Conservation (phyloP, 2,797 vertebrate genomes). For the Scolopax bukidnonensis region DNA sequence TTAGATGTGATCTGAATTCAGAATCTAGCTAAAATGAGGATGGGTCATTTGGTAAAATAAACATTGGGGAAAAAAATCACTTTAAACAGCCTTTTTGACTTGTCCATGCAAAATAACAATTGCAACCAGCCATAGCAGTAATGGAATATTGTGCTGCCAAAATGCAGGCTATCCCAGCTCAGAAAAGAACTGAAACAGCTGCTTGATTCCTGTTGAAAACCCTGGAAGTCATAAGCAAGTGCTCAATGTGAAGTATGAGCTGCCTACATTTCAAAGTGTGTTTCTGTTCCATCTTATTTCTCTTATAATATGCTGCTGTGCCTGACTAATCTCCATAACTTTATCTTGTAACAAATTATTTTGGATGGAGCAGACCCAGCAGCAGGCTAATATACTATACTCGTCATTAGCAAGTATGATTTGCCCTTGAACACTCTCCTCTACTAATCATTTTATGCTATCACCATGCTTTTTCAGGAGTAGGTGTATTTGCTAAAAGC, state of each 20-base stretch:
- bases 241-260: neutral
- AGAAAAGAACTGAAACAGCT: neutral
- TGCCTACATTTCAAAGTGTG: neutral
- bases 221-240: neutral
- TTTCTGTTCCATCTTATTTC: neutral
- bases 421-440: constrained; percentile 49
- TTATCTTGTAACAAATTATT: neutral
- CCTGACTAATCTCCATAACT: neutral
- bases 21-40: neutral
- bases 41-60: neutral
- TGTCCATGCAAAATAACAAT: neutral
- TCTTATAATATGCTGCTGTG: neutral
- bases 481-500: constrained; percentile 26
- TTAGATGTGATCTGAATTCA: neutral
- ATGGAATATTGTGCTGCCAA: neutral
- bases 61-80: neutral
- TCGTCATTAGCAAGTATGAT: neutral
- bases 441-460: neutral
- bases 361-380: neutral
- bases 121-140: neutral
- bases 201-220: neutral
- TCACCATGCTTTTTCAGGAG: neutral
- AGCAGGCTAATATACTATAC: neutral
- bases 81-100: neutral
- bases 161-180: neutral